Percentiles rank a stretch among this genome's conserved stretches.
Conservation (phyloP, 2,113 vertebrate genomes). For the Stercorarius parasiticus region DNA sequence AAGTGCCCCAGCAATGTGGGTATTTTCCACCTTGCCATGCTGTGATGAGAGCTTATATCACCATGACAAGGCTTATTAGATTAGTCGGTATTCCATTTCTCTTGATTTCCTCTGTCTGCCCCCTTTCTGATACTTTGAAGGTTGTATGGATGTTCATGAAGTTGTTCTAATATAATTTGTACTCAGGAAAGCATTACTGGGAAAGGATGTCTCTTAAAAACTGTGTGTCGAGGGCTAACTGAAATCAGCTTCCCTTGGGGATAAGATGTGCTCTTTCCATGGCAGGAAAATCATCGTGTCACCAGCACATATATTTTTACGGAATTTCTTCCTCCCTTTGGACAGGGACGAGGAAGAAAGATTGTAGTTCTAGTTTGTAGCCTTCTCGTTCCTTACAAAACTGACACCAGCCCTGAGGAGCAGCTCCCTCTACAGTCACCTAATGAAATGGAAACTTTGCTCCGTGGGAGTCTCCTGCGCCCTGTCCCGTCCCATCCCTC, state of each 20-base stretch:
- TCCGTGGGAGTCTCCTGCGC: not conserved
- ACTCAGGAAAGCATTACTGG: not conserved
- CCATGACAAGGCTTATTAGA: conserved; percentile 46
- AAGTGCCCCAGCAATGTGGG: not conserved
- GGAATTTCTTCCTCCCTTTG: not conserved
- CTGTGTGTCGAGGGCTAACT: not conserved
- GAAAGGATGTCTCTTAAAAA: not conserved
- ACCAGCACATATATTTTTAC: not conserved
- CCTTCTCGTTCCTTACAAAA: not conserved
- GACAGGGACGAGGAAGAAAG: not conserved
- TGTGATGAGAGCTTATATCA: conserved; percentile 13
- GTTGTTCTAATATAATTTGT: not conserved
- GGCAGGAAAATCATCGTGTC: not conserved
- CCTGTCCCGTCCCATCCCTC: not conserved
- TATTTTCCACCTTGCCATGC: conserved; percentile 48
- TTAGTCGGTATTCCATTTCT: conserved; percentile 33
- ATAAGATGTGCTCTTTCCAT: not conserved
- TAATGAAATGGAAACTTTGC: not conserved
- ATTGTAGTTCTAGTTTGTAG: not conserved
- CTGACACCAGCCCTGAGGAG: not conserved
- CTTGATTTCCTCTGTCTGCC: conserved; percentile 26
- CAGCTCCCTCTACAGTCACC: conserved; percentile 41
- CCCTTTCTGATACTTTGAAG: conserved; percentile 28
- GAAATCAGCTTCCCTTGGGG: not conserved
- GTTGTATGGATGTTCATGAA: not conserved